Conservation (phyloP, 2,113 vertebrate species). For the Choloepus hoffmanni region DNA sequence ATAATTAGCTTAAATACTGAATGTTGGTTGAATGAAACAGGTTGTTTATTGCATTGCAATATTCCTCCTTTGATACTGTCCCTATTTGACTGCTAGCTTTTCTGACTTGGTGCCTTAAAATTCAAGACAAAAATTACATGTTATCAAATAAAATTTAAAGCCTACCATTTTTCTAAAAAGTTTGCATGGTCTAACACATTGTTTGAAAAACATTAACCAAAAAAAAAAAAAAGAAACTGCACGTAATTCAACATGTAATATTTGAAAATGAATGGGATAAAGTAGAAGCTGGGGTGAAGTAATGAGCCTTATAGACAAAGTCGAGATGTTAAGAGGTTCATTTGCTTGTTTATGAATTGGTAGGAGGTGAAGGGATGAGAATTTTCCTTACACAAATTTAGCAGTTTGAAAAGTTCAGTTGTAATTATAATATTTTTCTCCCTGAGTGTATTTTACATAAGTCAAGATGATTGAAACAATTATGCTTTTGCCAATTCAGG, state of each 20-base stretch:
- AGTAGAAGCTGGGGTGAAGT: neutral
- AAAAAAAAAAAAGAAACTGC: neutral
- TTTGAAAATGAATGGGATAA: slow-evolving; percentile 17
- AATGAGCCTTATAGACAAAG: neutral
- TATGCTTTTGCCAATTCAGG: neutral
- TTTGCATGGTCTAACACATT: neutral
- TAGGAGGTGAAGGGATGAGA: neutral
- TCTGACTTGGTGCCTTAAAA: neutral
- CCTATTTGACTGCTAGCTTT: neutral
- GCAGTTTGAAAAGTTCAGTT: slow-evolving; percentile 3
- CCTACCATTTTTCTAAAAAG: neutral
- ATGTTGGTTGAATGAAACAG: neutral
- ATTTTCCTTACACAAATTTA: neutral
- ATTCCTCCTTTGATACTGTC: neutral
- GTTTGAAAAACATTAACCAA: neutral
- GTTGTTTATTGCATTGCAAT: neutral
- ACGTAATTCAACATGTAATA: neutral
- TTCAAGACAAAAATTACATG: neutral
- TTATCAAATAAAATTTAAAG: slow-evolving; percentile 26
- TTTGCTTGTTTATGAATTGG: neutral
- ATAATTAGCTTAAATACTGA: slow-evolving; percentile 27
- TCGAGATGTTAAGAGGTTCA: neutral
- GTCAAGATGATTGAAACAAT: neutral
- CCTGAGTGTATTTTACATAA: neutral
- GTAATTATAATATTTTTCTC: slow-evolving; percentile 23